Base-by-base conservation (phyloP, 2,888 invertebrate species). In the Operophtera brumata region DNA sequence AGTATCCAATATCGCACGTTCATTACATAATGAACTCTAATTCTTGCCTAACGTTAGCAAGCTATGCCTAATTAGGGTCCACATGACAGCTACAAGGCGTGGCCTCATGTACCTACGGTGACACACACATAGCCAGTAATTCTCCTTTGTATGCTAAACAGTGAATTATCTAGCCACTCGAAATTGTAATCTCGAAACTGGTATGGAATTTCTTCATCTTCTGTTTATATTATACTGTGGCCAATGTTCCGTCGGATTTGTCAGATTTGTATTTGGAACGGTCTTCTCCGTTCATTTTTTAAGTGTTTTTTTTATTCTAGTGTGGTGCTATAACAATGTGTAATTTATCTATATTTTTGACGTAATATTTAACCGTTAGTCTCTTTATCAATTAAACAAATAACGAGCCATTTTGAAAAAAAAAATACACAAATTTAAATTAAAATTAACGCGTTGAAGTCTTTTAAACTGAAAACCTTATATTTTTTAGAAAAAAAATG, bases 121-220 rank as follows among this genome's bases (percentile, higher is more conserved):
- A 84, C 85, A 86, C 76, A 84, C 84, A 82, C 80, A 82, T 80
- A 78, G 79, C 80, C 84, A 80, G 87, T 87, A 87, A 87, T 86
- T 80, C 86, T 81, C 87, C 88, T 88, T 90, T 90, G 89, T 90
- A 90, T 90, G 89, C 87, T 84, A 90, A 77, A 87, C 84, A 82
- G 78, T 79, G 85, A 89, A 89, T 90, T 87, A 89, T 90, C 89
- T 89, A 89, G 86, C 57, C 52, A 84, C 81, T 84, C 84, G 81
- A 87, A 90, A 90, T 87, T 86, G 86, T 90, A 88, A 90, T 89
- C 90, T 89, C 75, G 72, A 79, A 85, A 86, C 87, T 81, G 64
- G 86, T 82, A 82, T 80, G 85, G 85, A 86, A 87, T 90, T 90
- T 87, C 89, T 90, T 85, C 88, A 89, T 89, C 83, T 78, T 77